Conservation (phyloP, 2,113 vertebrate genomes). For the Crotophaga sulcirostris region DNA sequence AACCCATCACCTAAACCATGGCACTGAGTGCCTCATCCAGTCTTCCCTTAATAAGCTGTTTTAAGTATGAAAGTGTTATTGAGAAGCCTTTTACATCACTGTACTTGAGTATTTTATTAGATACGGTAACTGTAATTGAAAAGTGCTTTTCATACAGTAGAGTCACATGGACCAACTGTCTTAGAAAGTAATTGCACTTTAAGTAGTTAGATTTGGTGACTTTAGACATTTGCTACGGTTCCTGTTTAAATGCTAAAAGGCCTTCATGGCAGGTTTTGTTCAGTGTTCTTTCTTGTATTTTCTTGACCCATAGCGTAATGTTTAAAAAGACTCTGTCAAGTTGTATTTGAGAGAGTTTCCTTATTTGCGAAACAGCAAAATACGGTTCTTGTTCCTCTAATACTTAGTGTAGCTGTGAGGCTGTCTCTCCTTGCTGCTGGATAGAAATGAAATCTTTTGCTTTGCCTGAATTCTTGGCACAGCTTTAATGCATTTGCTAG, state of each 20-base stretch:
- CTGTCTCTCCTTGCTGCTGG: neutral
- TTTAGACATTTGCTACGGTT: neutral
- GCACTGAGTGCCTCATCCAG: no score
- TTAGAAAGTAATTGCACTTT: neutral
- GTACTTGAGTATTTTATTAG: neutral
- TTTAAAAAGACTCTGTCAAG: neutral
- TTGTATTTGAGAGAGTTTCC: neutral
- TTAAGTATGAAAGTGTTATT: neutral
- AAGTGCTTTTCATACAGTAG: neutral
- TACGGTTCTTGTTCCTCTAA: neutral
- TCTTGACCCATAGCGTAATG: neutral
- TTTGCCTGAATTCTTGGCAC: neutral
- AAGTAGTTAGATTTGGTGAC: neutral
- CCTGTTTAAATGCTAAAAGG: neutral
- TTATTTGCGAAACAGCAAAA: neutral
- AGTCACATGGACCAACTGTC: neutral
- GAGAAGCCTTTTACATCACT: neutral
- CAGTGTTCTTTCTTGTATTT: neutral
- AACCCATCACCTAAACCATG: no score
- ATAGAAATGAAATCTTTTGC: neutral
- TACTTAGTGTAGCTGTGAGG: neutral
- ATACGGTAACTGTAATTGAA: neutral
- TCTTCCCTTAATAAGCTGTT: no score
- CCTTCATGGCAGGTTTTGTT: neutral
- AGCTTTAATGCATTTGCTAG: neutral